Base-by-base conservation (phyloP, 2,888 invertebrate genomes). In the Adelphocoris suturalis region DNA sequence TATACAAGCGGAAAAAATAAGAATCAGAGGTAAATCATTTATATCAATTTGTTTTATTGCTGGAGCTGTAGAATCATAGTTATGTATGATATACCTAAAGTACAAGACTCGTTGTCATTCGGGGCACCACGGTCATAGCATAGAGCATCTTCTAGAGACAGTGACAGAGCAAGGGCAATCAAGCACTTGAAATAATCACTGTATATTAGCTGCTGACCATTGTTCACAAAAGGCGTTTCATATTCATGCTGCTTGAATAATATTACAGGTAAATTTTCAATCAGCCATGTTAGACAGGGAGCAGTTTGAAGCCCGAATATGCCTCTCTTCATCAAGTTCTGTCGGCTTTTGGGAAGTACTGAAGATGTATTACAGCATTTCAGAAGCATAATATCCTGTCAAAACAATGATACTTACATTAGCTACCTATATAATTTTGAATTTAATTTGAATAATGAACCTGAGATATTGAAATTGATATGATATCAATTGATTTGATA, bases 111-210 rank as follows among this genome's bases (percentile, higher is more conserved):
- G 89, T 92, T 92, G 88, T 94, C 93, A 92, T 95, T 95, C 55
- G 94, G 94, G 23, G 88, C 88, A 16, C 78, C 28, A n/a, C 78
- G 76, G 57, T 93, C 93, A 91, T 94, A 94, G 92, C 95, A 95
- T 1, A 94, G 93, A 13, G 94, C 93, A 75, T 94, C 93, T 91
- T 95, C 95, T 19, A 95, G 92, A 37, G 94, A 93, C 27, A 95
- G 93, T 47, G 95, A 94, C 13, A 95, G 93, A 0, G 95, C 94
- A 75, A 95, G 92, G 0, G 94, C 94, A 37, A 94, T 93, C 86
- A 95, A 93, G 92, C 94, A 94, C 93, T 95, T 95, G 87, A 95
- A 93, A 92, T 95, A 95, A 78, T 94, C 93, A 91, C 95, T 95
- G 93, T 95, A 95, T 92, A 95, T 94, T 89, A 95, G 93, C 92